Evolutionary conservation across 2,888 invertebrate species (phyloP), one percentile per base, ranked within the genome.

Genomic region (Cataglyphis albicans): DNA sequence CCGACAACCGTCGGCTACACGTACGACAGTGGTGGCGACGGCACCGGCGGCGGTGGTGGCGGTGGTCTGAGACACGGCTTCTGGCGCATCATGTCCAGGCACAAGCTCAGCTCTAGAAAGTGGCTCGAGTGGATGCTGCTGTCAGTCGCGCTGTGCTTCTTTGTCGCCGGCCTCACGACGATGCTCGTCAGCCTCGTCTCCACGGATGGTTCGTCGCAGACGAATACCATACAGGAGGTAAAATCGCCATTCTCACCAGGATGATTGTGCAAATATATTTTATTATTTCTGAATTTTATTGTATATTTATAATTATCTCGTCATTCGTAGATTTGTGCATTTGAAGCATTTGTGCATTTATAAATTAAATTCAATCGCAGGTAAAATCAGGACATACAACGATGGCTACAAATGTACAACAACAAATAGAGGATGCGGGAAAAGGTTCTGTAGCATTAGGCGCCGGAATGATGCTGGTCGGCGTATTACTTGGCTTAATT

Each of bases 1-100:
- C 94, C 94, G 72, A 94, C 94, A 3, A 94, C 94, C 35, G 94
- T 94, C 73, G 94, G 94, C 65, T 94, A 94, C 76, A 91, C 93
- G 6, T 94, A 94, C 78, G 94, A 94, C 59, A 90, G 91, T 67
- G 92, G 90, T 21, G 91, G 92, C n/a, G 91, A 94, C 82, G 94
- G 94, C 52, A 90, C 90, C 61, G 92, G 89, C 18, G 91, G 91
- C 21, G 87, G 89, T 61, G 90, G 91, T 25, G 88, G 92, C 12
- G 91, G 92, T 32, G 89, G 92, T 5, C 85, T 91, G 12, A 91
- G 93, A 68, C 92, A 87, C 73, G 92, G 93, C 15, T 93, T 94
- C 81, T 92, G 92, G 64, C 92, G 94, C 64, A 92, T 94, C 21
- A 91, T 94, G 86, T 92, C 93, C 44, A 92, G 94, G 73, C 94